Evolutionary conservation across 2,113 vertebrate species (phyloP), one percentile per base, ranked within the genome.

Genomic region (Poeciliopsis occidentalis): DNA sequence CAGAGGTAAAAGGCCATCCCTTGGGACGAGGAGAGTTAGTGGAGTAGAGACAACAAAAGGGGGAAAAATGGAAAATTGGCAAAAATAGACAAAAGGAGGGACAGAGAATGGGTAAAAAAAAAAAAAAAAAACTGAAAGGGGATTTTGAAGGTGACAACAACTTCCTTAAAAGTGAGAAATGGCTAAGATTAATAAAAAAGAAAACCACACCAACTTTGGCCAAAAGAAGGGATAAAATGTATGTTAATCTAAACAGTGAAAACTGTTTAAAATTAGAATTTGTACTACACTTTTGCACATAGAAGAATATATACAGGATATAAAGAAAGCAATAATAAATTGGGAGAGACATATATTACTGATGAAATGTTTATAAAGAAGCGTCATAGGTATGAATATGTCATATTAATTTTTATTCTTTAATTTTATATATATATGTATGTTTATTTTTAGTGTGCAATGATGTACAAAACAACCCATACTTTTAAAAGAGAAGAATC

Each of bases 1-100:
- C 87, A 89, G 88, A 79, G 84, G 86, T 80, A 78, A 76, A 71
- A 67, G 65, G 74, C 34, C 75, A 30, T 85, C 91, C 86, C 88
- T 64, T 62, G 90, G 75, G 91, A 92, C 60, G 1, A 66, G 34
- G 3, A 54, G 73, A 79, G 78, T 83, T 57, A 39, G 69, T n/a
- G 32, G 80, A 75, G 81, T 72, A 68, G 77, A 82, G 80, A 86
- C 65, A 80, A 81, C 69, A 86, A 83, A 81, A 84, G 73, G 63
- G 81, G 80, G 60, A 66, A 67, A 65, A 24, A 19, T 15, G 71
- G 67, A 76, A 54, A 71, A 79, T 69, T n/a, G 27, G 64, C 67
- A 86, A 73, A 47, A 72, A 41, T 81, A 71, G 60, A 32, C 7
- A 1, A 67, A 76, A 60, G 64, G 30, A 60, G 30, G 67, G n/a